These are phyloP conservation scores for Onthophagus sagittarius DNA, from an alignment of 2,888 invertebrate species.

Conservation along the genomic window DNA sequence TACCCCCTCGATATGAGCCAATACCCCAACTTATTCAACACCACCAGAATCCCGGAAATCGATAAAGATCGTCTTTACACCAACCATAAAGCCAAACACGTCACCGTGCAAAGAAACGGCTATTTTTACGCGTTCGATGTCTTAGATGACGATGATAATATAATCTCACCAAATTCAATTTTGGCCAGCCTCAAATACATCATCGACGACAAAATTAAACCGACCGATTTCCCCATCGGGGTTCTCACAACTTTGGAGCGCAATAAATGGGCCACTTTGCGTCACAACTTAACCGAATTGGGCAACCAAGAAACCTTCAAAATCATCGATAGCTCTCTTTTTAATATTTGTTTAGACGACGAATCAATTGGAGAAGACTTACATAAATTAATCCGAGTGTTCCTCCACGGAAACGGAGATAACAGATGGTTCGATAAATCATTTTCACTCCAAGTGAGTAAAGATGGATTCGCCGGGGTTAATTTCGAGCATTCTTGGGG, in stretches of 20 bases:
- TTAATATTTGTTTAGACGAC: conserved; percentile 81
- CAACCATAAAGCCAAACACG: conserved; percentile 67
- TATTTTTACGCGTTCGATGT: conserved; percentile 87
- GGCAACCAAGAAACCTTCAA: conserved; percentile 65
- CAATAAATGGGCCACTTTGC: conserved; percentile 78
- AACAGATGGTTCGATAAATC: conserved; percentile 99
- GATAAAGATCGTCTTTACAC: conserved; percentile 73
- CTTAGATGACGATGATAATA: conserved; percentile 55
- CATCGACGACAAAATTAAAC: conserved; percentile 56
- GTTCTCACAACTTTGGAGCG: conserved; percentile 80
- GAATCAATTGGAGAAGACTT: conserved; percentile 55
- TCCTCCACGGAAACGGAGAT: conserved; percentile 74
- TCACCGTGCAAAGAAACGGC: conserved; percentile 82
- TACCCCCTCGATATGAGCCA: conserved; percentile 99
- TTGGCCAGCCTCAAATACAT: conserved; percentile 73
- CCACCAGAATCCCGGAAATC: conserved; percentile 79
- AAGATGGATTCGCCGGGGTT: conserved; percentile 80
- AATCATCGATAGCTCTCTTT: conserved; percentile 81
- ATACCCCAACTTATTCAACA: conserved; percentile 83
- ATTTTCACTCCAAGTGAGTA: conserved; percentile 79
- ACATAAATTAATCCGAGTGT: conserved; percentile 57
- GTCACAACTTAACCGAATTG: conserved; percentile 58
- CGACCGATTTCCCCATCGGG: conserved; percentile 69
- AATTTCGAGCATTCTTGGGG: conserved; percentile 99
- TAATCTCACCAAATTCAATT: conserved; percentile 66